Base-by-base conservation (phyloP, 1,140 invertebrate genomes). In the Mizuhopecten yessoensis region DNA sequence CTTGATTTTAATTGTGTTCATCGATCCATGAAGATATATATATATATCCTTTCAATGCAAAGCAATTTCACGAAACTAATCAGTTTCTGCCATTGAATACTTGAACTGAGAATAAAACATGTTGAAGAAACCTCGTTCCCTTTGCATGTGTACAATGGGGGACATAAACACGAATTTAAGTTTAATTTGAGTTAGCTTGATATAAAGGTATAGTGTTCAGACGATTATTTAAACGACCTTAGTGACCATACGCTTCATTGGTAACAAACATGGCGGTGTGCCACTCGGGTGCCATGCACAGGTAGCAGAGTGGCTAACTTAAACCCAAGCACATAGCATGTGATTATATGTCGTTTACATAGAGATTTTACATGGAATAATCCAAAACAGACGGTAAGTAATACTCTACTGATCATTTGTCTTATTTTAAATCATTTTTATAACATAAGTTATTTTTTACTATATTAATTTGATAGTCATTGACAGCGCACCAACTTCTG, bases 181-280 rank as follows among this genome's bases (percentile, higher is more conserved):
- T 15, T 1, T 9, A 45, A 17, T 15, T 45, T 45, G 42, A 10
- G 9, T 45, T 45, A 9, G 17, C 42, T 15, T 13, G 42, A 9
- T 45, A 17, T 45, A 20, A 45, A 75, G 57, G 23, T 75, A 75
- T 13, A 13, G 45, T 49, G 45, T 49, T 23, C 57, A 75, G 57
- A 75, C 57, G 57, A 75, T 75, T 75, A 75, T 75, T 75, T 75
- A 45, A 45, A 88, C 45, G 92, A 92, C 90, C 91, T 89, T 93
- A 89, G 91, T 91, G 45, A 93, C 90, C 33, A 42, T 89, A 45
- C 86, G 93, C 91, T 92, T 93, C 90, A 92, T 86, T 91, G 91
- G 93, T 91, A 91, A 93, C 93, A 93, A n/a, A 93, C 34, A 93
- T 92, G 93, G 92, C 92, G 89, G 9, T 75, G 57, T 23, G 3